These are phyloP conservation scores for Malurus cyaneus DNA, from an alignment of 2,113 vertebrate genomes.

Conservation along the genomic window DNA sequence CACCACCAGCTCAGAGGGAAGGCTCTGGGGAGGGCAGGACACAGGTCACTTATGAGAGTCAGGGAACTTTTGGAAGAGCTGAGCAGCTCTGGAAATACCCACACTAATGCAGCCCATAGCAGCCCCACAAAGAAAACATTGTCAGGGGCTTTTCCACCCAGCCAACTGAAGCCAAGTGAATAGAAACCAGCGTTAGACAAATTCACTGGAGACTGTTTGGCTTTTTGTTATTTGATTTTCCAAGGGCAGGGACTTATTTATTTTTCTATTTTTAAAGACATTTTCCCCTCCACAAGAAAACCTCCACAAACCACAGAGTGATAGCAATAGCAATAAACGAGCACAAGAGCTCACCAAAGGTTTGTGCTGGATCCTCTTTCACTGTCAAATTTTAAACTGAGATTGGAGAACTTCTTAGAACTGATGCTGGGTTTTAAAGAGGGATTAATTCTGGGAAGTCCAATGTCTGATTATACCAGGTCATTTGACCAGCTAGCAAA, in stretches of 20 bases:
- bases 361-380: neutral
- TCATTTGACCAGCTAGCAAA: neutral
- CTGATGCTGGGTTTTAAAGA: neutral
- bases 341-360: neutral
- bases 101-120: accelerated
- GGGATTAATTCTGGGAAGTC: neutral
- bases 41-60: neutral
- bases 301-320: neutral
- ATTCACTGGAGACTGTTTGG: neutral
- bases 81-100: neutral
- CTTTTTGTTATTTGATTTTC: neutral
- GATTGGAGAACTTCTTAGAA: neutral
- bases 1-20: neutral
- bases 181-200: accelerated
- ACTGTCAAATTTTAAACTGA: neutral
- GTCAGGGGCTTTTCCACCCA: neutral
- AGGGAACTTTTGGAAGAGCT: neutral
- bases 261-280: neutral
- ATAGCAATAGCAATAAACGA: neutral
- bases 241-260: neutral
- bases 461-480: neutral
- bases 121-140: neutral
- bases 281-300: neutral
- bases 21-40: neutral
- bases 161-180: neutral